phyloP scores from a whole-genome alignment of 2,888 invertebrate genomes.

The Tachystola acroxantha region DNA sequence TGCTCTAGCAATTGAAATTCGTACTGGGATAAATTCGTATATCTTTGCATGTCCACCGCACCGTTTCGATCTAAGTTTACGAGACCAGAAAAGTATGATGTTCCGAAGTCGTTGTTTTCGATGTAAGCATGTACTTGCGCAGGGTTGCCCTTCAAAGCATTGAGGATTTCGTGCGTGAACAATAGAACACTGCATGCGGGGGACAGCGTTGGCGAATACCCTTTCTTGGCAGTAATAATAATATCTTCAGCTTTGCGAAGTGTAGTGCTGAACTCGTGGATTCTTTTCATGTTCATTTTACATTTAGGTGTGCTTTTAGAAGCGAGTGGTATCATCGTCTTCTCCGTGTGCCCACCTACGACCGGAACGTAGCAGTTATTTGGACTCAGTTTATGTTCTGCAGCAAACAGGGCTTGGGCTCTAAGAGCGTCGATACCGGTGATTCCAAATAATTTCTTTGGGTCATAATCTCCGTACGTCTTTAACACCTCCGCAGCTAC shows the following conservation, averaged over 20 bases:
- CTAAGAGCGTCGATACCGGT: slow-evolving; percentile 85
- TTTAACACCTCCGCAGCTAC: slow-evolving; percentile 62
- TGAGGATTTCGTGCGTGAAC: slow-evolving; percentile 76
- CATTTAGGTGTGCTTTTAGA: slow-evolving; percentile 82
- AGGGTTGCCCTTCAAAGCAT: slow-evolving; percentile 51
- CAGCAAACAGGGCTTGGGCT: slow-evolving; percentile 86
- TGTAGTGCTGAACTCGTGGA: slow-evolving; percentile 44
- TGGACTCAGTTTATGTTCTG: slow-evolving; percentile 80
- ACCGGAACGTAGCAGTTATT: slow-evolving; percentile 84
- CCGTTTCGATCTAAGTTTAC: slow-evolving; percentile 41
- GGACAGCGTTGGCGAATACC: slow-evolving; percentile 77
- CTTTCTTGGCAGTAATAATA: slow-evolving; percentile 80
- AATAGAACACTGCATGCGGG: slow-evolving; percentile 80
- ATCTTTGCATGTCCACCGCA: slow-evolving; percentile 42
- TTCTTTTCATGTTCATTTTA: slow-evolving; percentile 57
- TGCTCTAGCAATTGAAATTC: slow-evolving; percentile 47
- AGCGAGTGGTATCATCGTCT: slow-evolving; percentile 86
- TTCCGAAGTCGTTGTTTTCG: slow-evolving; percentile 61
- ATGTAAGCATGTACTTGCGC: slow-evolving; percentile 41
- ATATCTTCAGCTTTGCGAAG: slow-evolving; percentile 80
- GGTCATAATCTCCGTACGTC: slow-evolving; percentile 72
- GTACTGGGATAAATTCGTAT: slow-evolving; percentile 32
- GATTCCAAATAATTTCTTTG: slow-evolving; percentile 83
- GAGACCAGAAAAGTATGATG: slow-evolving; percentile 47
- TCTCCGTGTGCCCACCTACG: slow-evolving; percentile 85